Evolutionary conservation across 2,797 vertebrate species (phyloP).

Genomic region (Acrossocheilus wenchowensis): DNA sequence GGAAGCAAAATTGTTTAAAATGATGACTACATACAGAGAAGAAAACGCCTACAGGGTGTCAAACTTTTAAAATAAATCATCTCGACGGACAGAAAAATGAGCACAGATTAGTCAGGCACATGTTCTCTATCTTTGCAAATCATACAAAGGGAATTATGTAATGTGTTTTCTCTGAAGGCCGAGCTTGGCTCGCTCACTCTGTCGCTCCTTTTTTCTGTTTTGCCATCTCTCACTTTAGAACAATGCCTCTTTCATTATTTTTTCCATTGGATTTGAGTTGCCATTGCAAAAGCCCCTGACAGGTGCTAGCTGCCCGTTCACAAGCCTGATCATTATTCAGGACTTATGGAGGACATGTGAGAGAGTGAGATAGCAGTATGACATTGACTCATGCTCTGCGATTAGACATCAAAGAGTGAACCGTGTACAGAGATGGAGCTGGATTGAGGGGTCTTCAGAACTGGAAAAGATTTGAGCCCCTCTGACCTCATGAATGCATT

Average conservation of each 20-base stretch:
- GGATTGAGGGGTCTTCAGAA: not conserved
- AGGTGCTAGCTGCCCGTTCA: slow-evolving; percentile 3
- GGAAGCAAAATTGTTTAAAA: slow-evolving; percentile 2
- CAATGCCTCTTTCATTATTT: slow-evolving; percentile 45
- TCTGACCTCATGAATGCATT: slow-evolving; percentile 23
- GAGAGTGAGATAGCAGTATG: not conserved
- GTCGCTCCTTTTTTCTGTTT: not conserved
- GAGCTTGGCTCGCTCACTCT: not conserved
- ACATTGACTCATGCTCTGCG: not conserved
- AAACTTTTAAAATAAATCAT: slow-evolving; percentile 19
- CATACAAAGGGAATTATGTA: slow-evolving; percentile 45
- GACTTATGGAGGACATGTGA: slow-evolving; percentile 13
- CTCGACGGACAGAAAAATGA: not conserved
- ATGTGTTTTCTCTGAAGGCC: slow-evolving; percentile 51
- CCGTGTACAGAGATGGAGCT: not conserved
- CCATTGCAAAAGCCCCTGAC: slow-evolving; percentile 11
- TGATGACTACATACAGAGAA: slow-evolving; percentile 16
- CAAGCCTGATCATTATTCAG: slow-evolving; percentile 27
- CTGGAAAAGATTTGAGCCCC: slow-evolving; percentile 10
- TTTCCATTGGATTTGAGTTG: slow-evolving; percentile 29
- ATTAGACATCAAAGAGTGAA: slow-evolving; percentile 17
- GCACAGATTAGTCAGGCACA: slow-evolving; percentile 7
- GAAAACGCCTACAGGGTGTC: slow-evolving; percentile 3
- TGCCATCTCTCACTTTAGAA: slow-evolving; percentile 23
- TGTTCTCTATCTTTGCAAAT: slow-evolving; percentile 15